phyloP scores from a whole-genome alignment of 30 jellyfish, hydroid and myxozoan species.

The Cassiopea xamachana region DNA sequence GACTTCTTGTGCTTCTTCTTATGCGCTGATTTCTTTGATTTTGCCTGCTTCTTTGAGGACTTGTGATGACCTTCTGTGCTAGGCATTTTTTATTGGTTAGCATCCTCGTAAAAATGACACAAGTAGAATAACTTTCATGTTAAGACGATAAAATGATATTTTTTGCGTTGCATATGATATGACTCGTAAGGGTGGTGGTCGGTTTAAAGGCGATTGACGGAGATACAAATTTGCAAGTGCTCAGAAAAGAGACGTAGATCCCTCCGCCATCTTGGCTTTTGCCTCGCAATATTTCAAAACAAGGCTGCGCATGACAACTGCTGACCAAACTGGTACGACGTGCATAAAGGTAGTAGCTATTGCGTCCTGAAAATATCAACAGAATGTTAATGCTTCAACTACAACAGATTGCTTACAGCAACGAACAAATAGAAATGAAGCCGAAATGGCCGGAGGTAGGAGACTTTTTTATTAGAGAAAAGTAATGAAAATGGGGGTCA shows the following conservation, averaged over 20 bases:
- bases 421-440: too few relatives aligned
- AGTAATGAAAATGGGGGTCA: too few relatives aligned
- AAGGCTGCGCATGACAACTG: slow-evolving; percentile 72
- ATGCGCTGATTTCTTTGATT: slow-evolving; percentile 57
- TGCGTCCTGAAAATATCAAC: too few relatives aligned
- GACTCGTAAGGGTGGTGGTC: slow-evolving; percentile 18
- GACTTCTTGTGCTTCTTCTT: slow-evolving; percentile 78
- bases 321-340: slow-evolving; percentile 42
- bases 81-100: slow-evolving; percentile 83
- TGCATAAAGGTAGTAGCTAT: not conserved
- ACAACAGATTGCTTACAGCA: too few relatives aligned
- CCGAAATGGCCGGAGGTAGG: too few relatives aligned
- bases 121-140: slow-evolving; percentile 34
- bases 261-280: slow-evolving; percentile 72
- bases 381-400: too few relatives aligned
- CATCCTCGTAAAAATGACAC: slow-evolving; percentile 72
- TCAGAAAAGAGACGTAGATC: not conserved
- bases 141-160: slow-evolving; percentile 7
- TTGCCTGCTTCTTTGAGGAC: slow-evolving; percentile 52
- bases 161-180: slow-evolving; percentile 10
- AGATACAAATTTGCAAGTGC: slow-evolving; percentile 28
- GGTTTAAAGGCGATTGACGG: slow-evolving; percentile 60
- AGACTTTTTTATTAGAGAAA: too few relatives aligned
- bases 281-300: slow-evolving; percentile 50
- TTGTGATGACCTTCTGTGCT: slow-evolving; percentile 82